Evolutionary conservation across 2,113 vertebrate species (phyloP).

Genomic region (Addax nasomaculatus): DNA sequence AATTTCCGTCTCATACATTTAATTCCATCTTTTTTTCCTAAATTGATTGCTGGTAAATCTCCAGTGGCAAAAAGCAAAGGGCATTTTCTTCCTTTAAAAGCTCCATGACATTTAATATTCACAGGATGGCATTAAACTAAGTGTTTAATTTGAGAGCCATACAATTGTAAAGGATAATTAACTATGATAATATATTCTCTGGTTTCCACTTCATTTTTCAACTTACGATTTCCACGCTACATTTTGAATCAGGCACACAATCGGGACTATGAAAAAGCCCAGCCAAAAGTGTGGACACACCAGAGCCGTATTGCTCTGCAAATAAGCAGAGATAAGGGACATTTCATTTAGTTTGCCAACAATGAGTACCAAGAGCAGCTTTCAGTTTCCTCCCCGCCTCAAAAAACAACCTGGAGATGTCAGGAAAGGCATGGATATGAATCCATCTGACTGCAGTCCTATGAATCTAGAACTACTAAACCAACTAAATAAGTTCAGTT

Average conservation of each 20-base stretch:
- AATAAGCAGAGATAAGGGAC: constrained; percentile 63
- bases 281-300: constrained; percentile 95
- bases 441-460: background rate
- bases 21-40: background rate
- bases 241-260: constrained; percentile 92
- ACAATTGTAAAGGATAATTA: background rate
- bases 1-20: background rate
- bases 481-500: background rate
- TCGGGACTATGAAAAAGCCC: constrained; percentile 91
- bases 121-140: background rate
- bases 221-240: constrained; percentile 94
- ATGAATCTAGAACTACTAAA: background rate
- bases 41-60: background rate
- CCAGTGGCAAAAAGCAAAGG: background rate
- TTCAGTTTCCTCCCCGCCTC: background rate
- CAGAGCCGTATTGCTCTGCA: constrained; percentile 89
- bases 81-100: background rate
- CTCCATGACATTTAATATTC: background rate
- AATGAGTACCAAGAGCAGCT: background rate
- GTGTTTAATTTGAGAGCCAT: background rate
- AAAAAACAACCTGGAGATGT: background rate
- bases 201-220: constrained; percentile 17
- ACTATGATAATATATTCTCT: background rate
- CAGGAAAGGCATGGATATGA: background rate
- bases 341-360: background rate